Base-by-base conservation (phyloP, 2,888 invertebrate species). In the Brachyptera risi region DNA sequence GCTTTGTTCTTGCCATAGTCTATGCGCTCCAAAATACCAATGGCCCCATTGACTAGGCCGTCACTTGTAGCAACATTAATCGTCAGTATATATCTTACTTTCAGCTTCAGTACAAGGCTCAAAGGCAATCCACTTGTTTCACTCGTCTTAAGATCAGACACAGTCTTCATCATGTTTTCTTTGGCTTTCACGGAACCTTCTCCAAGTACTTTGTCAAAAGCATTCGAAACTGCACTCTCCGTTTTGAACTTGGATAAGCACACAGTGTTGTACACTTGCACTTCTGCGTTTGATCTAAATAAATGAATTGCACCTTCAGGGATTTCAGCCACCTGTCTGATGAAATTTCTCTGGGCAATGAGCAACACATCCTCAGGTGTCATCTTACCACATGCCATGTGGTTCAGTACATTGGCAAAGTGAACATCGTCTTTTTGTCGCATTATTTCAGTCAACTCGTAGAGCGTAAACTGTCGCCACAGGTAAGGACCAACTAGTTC, bases 381-480 rank as follows among this genome's bases (percentile, higher is more conserved):
- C 63, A 69, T 65, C 37, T 38, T 51, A n/a, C 68, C 68, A 4
- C n/a, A 42, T 9, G 69, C 68, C 47, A 69, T 57, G 56, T 70
- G 64, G 40, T 70, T 71, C 7, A 71, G 58, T 7, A 68, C 68
- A 47, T 58, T 42, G 9, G 68, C 66, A 57, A n/a, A 72, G 11
- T 15, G 23, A 56, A 42, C 44, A 37, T 70, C 69, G 57, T 67
- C n/a, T 23, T 71, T 69, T 17, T 65, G 71, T 71, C 71, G 58
- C 69, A 71, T 70, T n/a, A 70, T 66, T 65, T 69, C 65, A 5
- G 68, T 70, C 31, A 71, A n/a, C 63, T 71, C 68, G 63, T 64
- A 70, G n/a, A n/a, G 65, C 59, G 65, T 9, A 44, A 70, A 69
- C 38, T 58, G 26, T 31, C 67, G 59, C 69, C 68, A 70, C 11